These are phyloP conservation scores for Brachyrhaphis roseni DNA, from an alignment of 2,797 vertebrate genomes.

Conservation along the genomic window DNA sequence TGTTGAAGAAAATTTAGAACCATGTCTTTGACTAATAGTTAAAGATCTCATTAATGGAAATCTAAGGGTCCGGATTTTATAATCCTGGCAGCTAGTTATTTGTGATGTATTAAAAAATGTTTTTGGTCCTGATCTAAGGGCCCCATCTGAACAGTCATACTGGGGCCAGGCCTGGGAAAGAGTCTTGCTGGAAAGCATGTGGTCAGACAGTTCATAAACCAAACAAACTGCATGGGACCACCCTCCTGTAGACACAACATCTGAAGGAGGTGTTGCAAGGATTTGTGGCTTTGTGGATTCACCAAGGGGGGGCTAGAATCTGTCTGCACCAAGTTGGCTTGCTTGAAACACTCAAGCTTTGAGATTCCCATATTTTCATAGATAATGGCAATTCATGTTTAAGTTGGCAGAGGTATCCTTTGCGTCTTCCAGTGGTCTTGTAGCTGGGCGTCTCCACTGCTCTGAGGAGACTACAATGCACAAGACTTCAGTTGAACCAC, in stretches of 20 bases:
- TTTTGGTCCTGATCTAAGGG: not conserved
- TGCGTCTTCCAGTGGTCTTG: not conserved
- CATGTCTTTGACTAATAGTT: not conserved
- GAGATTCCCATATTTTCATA: not conserved
- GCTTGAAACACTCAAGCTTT: not conserved
- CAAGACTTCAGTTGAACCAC: not conserved
- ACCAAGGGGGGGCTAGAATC: conserved; percentile 3
- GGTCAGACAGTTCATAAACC: conserved; percentile 3
- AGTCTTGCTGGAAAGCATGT: not conserved
- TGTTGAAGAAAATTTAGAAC: not conserved
- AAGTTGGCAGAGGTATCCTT: not conserved
- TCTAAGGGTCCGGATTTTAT: not conserved
- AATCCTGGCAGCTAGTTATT: not conserved
- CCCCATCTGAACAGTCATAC: conserved; percentile 2
- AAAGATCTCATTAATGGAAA: not conserved
- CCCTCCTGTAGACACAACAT: conserved; percentile 12
- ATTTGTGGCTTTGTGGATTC: conserved; percentile 9
- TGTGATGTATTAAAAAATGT: not conserved
- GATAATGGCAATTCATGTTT: not conserved
- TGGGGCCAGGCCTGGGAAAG: conserved; percentile 43
- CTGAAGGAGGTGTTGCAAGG: conserved; percentile 12
- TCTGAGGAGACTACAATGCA: not conserved
- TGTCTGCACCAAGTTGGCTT: conserved; percentile 3
- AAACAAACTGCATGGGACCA: conserved; percentile 6
- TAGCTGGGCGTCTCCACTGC: not conserved